Evolutionary conservation across 2,888 invertebrate genomes (phyloP), one percentile per base, ranked within the genome.

Genomic region (Lissonota sp.): DNA sequence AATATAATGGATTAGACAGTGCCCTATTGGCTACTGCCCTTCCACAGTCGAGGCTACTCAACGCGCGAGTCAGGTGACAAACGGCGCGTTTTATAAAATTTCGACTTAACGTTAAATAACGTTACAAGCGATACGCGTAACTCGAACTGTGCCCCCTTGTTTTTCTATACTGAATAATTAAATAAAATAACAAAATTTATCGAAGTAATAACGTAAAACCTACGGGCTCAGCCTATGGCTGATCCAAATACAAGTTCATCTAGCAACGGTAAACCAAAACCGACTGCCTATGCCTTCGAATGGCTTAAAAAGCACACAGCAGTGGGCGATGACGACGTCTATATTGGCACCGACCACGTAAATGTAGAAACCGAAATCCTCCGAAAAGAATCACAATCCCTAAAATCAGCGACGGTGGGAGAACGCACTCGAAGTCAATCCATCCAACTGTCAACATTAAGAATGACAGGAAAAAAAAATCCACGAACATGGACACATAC

Each of bases 181-280:
- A 49, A 26, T 10, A 26, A 26, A 26, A 26, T 26, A 26, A 26
- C 26, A 63, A 62, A 3, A 71, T 72, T 42, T n/a, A 66, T 57
- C 37, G 4, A 16, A 42, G 37, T 44, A 55, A 53, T 6, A 55
- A 26, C 69, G 10, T 6, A n/a, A 63, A 72, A 63, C 55, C 26
- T 6, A 44, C 63, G 72, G 44, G 62, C 1, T 72, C 42, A 55
- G 63, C 44, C 63, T n/a, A 37, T 55, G 63, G 63, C 55, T 63
- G 72, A 55, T 55, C 72, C 63, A 44, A 51, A 12, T 44, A n/a
- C 72, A 63, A 55, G 12, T 6, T 1, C 40, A 8, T 16, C 12
- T 26, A 63, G 44, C 42, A 55, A 63, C 42, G 8, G 12, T 8
- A 63, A 72, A 12, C 10, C 55, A 37, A 53, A 72, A 26, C 26